Percentiles rank a stretch among this genome's conserved stretches.
Conservation (phyloP, 2,113 vertebrate species). For the Callipepla californica region DNA sequence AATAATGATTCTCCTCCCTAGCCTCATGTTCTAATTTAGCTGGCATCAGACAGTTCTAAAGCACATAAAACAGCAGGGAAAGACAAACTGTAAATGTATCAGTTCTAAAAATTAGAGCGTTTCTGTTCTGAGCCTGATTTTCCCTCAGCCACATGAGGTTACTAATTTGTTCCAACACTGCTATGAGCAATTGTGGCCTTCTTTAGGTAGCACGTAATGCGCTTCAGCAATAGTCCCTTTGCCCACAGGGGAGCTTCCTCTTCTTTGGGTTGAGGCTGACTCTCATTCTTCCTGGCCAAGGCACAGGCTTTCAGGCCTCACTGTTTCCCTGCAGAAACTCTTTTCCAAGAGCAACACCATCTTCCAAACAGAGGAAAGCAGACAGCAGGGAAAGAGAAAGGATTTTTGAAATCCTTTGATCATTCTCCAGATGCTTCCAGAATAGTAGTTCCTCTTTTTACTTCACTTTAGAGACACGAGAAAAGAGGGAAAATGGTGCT, state of each 20-base stretch:
- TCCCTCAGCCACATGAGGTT: neutral
- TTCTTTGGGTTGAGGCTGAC: neutral
- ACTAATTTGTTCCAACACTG: neutral
- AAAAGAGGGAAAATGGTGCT: neutral
- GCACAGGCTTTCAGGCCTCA: neutral
- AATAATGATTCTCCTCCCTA: neutral
- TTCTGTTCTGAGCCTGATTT: neutral
- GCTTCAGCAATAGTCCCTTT: neutral
- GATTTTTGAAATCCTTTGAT: neutral
- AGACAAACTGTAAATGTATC: neutral
- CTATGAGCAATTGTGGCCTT: neutral
- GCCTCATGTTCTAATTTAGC: neutral
- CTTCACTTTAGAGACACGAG: neutral
- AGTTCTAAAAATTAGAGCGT: neutral
- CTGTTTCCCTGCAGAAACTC: neutral
- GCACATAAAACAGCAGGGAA: slow-evolving; percentile 12
- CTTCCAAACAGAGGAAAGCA: neutral
- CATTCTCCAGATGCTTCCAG: accelerated
- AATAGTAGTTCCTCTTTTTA: neutral
- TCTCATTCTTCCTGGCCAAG: neutral
- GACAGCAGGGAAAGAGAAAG: neutral
- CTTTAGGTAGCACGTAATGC: neutral
- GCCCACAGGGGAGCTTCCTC: neutral
- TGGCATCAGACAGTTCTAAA: neutral
- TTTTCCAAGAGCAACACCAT: neutral